phyloP scores from a whole-genome alignment of 2,888 invertebrate species.

The Machimus atricapillus region DNA sequence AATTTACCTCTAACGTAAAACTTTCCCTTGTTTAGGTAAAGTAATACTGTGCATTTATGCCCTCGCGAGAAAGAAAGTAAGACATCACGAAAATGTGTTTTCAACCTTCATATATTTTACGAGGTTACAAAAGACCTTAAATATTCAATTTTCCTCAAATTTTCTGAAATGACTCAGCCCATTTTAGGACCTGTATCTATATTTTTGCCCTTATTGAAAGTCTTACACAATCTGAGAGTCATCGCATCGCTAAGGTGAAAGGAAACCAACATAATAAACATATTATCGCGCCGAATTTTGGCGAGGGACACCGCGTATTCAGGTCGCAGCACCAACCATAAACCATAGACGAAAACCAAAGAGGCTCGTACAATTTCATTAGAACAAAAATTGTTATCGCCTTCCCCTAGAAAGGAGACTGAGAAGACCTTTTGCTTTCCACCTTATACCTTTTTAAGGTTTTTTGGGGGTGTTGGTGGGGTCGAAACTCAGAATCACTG shows the following conservation, averaged over 20 bases:
- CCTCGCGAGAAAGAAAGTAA: neutral
- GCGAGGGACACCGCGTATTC: neutral
- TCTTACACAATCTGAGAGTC: neutral
- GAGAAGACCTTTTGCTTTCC: neutral
- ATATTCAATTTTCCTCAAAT: neutral
- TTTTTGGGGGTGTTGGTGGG: neutral
- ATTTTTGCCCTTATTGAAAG: neutral
- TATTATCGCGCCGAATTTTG: slow-evolving; percentile 1
- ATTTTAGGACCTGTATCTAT: neutral
- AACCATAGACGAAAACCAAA: neutral
- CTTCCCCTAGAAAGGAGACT: neutral
- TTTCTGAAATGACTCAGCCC: neutral
- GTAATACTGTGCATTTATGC: neutral
- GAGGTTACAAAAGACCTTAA: neutral
- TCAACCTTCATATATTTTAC: neutral
- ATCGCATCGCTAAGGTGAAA: neutral
- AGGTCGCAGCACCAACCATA: neutral
- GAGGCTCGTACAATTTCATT: slow-evolving; percentile 17
- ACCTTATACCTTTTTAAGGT: neutral
- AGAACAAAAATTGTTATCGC: slow-evolving; percentile 19
- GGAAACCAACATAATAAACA: slow-evolving; percentile 20
- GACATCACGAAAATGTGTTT: neutral
- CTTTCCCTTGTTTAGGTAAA: neutral
- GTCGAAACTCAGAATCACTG: neutral
- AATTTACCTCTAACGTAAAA: neutral